phyloP scores from a whole-genome alignment of 2,797 vertebrate species.

The Cynodonichthys magdalenae region DNA sequence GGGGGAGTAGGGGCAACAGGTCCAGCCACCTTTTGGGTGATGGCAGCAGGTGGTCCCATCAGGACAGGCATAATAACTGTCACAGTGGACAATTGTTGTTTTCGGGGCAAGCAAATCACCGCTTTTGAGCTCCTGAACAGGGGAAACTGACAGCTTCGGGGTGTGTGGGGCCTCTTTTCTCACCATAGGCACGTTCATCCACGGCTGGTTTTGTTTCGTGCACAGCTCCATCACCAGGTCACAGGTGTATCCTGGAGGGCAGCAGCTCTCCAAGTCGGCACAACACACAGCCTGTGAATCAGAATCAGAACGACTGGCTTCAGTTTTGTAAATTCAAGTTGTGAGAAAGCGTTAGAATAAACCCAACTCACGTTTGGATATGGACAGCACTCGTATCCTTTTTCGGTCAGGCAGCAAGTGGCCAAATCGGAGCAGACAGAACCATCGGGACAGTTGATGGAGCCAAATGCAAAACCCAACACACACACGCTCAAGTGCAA shows the following conservation, averaged over 20 bases:
- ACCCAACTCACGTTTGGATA: conserved; percentile 65
- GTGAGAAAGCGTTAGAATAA: neutral
- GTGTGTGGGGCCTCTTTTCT: conserved; percentile 17
- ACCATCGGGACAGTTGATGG: conserved; percentile 69
- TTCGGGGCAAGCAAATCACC: conserved; percentile 10
- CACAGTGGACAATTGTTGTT: conserved; percentile 57
- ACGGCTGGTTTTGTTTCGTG: conserved; percentile 39
- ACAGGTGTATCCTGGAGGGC: conserved; percentile 68
- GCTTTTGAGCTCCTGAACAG: conserved; percentile 9
- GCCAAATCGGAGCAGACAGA: conserved; percentile 24
- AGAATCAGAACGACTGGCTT: neutral
- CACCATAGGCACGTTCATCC: conserved; percentile 50
- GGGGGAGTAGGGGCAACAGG: conserved; percentile 55
- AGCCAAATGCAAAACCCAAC: conserved; percentile 45
- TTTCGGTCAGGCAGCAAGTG: conserved; percentile 63
- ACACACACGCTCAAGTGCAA: conserved; percentile 46
- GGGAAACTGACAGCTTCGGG: neutral
- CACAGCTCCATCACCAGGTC: conserved; percentile 52
- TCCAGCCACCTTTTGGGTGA: conserved; percentile 59
- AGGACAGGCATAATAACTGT: conserved; percentile 39
- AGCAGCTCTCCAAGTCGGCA: conserved; percentile 74
- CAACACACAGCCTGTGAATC: conserved; percentile 76
- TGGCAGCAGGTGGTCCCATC: conserved; percentile 72
- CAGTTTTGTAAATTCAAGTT: neutral
- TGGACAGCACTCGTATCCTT: conserved; percentile 73